Evolutionary conservation across 2,797 vertebrate species (phyloP).

Genomic region (Megaceryle alcyon): DNA sequence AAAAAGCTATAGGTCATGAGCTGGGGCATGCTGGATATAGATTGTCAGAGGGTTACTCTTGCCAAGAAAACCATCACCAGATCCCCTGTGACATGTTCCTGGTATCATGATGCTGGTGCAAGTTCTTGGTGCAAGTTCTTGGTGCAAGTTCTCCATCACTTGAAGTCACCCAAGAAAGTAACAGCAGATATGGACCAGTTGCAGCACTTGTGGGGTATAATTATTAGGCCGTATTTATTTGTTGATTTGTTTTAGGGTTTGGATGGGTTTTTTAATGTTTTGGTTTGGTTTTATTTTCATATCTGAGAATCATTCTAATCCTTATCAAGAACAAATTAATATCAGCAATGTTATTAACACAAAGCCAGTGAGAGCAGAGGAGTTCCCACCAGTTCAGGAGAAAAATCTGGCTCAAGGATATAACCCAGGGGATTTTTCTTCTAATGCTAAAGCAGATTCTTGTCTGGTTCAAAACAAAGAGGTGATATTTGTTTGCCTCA

Average conservation of each 20-base stretch:
- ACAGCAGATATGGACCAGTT: background rate
- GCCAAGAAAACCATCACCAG: background rate
- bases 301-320: background rate
- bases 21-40: background rate
- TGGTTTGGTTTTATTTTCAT: rapidly evolving
- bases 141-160: background rate
- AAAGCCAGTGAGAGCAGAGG: background rate
- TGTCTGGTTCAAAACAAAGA: background rate
- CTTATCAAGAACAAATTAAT: background rate
- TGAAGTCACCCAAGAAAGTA: background rate
- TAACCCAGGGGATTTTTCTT: background rate
- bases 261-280: no score
- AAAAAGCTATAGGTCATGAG: background rate
- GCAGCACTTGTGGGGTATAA: background rate
- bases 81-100: background rate
- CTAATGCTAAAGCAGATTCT: rapidly evolving
- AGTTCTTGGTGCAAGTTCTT: background rate
- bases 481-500: background rate
- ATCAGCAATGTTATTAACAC: background rate
- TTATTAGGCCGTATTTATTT: background rate
- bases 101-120: background rate
- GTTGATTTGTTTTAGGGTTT: background rate
- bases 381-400: background rate
- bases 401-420: background rate
- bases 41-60: background rate